Evolutionary conservation across 2,888 invertebrate genomes (phyloP).

Genomic region (Drosophila gaucha): DNA sequence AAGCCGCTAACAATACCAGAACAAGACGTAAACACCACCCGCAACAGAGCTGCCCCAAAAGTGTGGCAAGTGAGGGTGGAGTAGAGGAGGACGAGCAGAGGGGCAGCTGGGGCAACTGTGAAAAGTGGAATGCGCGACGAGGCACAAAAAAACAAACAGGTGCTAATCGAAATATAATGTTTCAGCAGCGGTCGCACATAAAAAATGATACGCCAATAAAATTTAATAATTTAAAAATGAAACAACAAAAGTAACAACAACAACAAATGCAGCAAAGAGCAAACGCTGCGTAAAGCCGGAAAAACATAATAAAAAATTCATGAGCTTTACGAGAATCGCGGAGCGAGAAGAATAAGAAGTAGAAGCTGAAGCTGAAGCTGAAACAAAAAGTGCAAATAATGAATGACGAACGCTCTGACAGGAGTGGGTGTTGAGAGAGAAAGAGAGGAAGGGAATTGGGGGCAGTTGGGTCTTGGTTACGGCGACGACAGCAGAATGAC

Average conservation of each 20-base stretch:
- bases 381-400: slow-evolving; percentile 78
- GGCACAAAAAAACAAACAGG: slow-evolving; percentile 68
- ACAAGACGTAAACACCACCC: slow-evolving; percentile 35
- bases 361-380: slow-evolving; percentile 46
- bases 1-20: slow-evolving; percentile 47
- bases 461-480: slow-evolving; percentile 1
- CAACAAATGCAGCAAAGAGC: slow-evolving; percentile 8
- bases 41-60: background rate
- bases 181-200: slow-evolving; percentile 72
- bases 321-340: slow-evolving; percentile 64
- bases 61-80: background rate
- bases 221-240: slow-evolving; percentile 80
- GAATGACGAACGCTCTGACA: slow-evolving; percentile 67
- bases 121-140: slow-evolving; percentile 39
- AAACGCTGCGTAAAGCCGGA: slow-evolving; percentile 53
- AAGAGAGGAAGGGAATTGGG: background rate
- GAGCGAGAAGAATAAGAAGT: slow-evolving; percentile 14
- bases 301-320: slow-evolving; percentile 78
- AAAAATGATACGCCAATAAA: slow-evolving; percentile 81
- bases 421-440: background rate
- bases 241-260: slow-evolving; percentile 51
- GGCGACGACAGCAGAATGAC: slow-evolving; percentile 67
- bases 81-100: background rate
- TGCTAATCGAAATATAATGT: slow-evolving; percentile 82
- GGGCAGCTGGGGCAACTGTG: slow-evolving; percentile 2